Percentiles rank a stretch among this genome's conserved stretches.
These are phyloP conservation scores for Drosophila paranaensis DNA, from an alignment of 2,888 invertebrate species.

Conservation along the genomic window DNA sequence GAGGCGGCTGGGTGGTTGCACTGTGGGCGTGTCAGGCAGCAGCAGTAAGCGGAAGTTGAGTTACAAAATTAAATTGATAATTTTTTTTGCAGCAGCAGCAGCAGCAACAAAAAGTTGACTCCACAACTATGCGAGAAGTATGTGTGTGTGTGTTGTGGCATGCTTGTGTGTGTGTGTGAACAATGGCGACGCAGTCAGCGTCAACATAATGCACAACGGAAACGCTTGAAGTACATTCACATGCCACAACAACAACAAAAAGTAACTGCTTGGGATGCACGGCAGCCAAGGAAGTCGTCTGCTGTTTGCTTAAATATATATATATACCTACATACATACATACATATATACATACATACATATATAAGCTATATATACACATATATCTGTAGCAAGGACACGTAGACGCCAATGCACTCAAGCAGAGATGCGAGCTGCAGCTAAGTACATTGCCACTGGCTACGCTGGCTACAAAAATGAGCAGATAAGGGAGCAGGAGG, in stretches of 20 bases:
- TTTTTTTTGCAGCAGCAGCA: slow-evolving; percentile 58
- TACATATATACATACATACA: slow-evolving; percentile 16
- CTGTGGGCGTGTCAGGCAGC: slow-evolving; percentile 56
- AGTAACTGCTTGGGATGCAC: slow-evolving; percentile 50
- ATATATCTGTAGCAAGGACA: slow-evolving; percentile 58
- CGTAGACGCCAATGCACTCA: slow-evolving; percentile 81
- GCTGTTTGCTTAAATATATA: slow-evolving; percentile 15
- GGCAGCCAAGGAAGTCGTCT: slow-evolving; percentile 66
- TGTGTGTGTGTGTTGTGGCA: slow-evolving; percentile 6
- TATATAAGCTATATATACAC: slow-evolving; percentile 8
- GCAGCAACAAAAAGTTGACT: slow-evolving; percentile 55
- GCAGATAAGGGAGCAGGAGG: background rate
- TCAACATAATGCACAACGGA: slow-evolving; percentile 77
- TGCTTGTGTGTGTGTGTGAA: slow-evolving; percentile 45
- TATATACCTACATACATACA: slow-evolving; percentile 15
- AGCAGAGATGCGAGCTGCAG: slow-evolving; percentile 41
- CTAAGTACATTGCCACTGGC: slow-evolving; percentile 45
- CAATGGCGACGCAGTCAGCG: slow-evolving; percentile 69
- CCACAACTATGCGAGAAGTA: slow-evolving; percentile 22
- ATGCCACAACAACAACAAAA: slow-evolving; percentile 59
- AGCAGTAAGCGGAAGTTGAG: slow-evolving; percentile 76
- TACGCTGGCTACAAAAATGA: background rate
- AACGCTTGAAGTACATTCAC: slow-evolving; percentile 82
- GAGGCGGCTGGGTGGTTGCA: slow-evolving; percentile 4
- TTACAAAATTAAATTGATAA: slow-evolving; percentile 81